phyloP scores from a whole-genome alignment of 2,113 vertebrate genomes.

The Heterotilapia buettikoferi region DNA sequence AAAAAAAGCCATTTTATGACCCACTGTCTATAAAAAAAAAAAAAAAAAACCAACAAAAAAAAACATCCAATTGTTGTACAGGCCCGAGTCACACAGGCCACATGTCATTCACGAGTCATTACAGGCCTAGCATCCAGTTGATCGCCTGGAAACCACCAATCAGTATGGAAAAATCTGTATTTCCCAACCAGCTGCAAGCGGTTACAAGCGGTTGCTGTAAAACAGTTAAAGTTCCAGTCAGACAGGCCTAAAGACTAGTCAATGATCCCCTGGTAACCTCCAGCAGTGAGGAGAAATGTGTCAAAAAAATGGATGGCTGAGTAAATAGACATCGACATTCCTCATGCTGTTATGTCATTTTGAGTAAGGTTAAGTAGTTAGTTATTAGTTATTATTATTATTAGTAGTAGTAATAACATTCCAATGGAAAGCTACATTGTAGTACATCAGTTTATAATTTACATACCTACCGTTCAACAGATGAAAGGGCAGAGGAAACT shows the following conservation, averaged over 20 bases:
- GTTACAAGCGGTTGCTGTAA: background rate
- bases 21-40: no score
- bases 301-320: background rate
- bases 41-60: background rate
- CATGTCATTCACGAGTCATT: background rate
- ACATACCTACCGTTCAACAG: background rate
- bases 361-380: background rate
- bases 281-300: background rate
- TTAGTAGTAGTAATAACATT: rapidly evolving
- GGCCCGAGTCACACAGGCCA: background rate
- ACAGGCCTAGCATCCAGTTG: background rate
- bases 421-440: background rate
- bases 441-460: background rate
- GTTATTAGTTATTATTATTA: background rate
- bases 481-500: background rate
- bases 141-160: background rate
- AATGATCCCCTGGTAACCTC: background rate
- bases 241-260: background rate
- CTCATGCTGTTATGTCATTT: background rate
- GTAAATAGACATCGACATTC: background rate
- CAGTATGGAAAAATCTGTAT: background rate
- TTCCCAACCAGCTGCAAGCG: background rate
- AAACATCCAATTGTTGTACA: background rate
- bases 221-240: background rate
- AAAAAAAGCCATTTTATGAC: no score